Base-by-base conservation (phyloP, 2,113 vertebrate genomes). In the Aramus guarauna region DNA sequence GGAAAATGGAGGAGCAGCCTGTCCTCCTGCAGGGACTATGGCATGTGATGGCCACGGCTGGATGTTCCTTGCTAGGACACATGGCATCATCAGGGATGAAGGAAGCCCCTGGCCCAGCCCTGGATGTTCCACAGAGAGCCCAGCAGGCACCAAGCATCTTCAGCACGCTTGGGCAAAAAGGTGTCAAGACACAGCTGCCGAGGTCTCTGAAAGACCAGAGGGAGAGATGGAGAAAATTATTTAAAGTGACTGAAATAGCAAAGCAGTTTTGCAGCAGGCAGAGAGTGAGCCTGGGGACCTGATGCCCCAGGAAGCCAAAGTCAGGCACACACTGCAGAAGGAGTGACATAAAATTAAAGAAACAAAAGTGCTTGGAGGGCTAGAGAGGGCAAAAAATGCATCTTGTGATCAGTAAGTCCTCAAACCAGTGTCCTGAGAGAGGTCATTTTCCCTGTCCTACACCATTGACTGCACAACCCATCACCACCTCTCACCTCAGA, bases 131-230 rank as follows among this genome's bases (percentile, higher is more conserved):
- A 15, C 41, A 36, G 47, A 26, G 22, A 53, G 22, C 41, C 58
- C 76, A 55, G 62, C 7, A 9, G 75, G 66, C 67, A 66, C 37
- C 26, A 41, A 59, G 29, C 22, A 32, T 56, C 78, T 79, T 36
- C 30, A 30, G 62, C 20, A 14, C 1, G 1, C 13, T n/a, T 0
- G 1, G 71, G 62, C 22, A 55, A 48, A 71, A 32, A 0, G 0
- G 2, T 9, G 80, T 30, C 37, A 15, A 79, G 60, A 32, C 1
- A 2, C 81, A 84, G 85, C 50, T 95, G 85, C 47, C 0, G 3
- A 30, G 55, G 30, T 23, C 64, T 48, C 55, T 14, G 52, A 32
- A 39, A 78, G 45, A 21, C 36, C 1, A 0, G 50, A 62, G 74
- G 36, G 74, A 39, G 50, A 58, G 50, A 58, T 15, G 47, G 8